Percentiles rank a stretch among this genome's conserved stretches.
Evolutionary conservation across 2,113 vertebrate species (phyloP).

Genomic region (Scalopus aquaticus): DNA sequence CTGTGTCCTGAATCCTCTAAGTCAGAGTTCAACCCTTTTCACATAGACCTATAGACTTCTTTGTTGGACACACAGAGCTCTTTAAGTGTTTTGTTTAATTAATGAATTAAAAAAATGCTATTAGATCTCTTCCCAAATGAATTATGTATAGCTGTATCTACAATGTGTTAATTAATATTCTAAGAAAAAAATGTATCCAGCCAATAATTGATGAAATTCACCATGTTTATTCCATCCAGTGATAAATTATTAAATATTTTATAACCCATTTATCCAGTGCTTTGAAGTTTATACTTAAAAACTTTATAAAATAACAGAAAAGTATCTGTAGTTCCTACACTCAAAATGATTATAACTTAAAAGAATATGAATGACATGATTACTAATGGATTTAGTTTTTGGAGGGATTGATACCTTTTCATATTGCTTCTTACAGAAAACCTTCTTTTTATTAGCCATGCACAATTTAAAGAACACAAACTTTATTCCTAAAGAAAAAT

Average conservation of each 20-base stretch:
- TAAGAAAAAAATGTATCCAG: conserved; percentile 16
- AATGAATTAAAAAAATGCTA: not conserved
- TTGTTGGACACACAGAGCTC: not conserved
- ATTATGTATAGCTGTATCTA: not conserved
- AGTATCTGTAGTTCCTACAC: not conserved
- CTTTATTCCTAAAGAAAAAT: not conserved
- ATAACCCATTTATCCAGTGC: conserved; percentile 8
- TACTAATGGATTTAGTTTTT: not conserved
- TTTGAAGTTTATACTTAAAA: conserved; percentile 29
- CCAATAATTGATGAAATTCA: conserved; percentile 39
- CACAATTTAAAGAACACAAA: not conserved
- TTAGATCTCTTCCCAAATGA: not conserved
- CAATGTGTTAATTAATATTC: conserved; percentile 4
- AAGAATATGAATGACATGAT: not conserved
- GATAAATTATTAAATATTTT: conserved; percentile 28
- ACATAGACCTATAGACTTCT: not conserved
- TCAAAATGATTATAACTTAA: not conserved
- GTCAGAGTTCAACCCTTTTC: not conserved
- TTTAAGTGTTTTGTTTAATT: conserved; percentile 16
- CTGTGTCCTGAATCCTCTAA: not conserved
- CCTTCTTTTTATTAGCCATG: not conserved
- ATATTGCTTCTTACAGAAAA: not conserved
- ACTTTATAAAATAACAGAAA: conserved; percentile 7
- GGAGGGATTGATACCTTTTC: not conserved
- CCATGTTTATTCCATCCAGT: conserved; percentile 14